Conservation (phyloP, 2,888 invertebrate genomes). For the Alcis repandata region DNA sequence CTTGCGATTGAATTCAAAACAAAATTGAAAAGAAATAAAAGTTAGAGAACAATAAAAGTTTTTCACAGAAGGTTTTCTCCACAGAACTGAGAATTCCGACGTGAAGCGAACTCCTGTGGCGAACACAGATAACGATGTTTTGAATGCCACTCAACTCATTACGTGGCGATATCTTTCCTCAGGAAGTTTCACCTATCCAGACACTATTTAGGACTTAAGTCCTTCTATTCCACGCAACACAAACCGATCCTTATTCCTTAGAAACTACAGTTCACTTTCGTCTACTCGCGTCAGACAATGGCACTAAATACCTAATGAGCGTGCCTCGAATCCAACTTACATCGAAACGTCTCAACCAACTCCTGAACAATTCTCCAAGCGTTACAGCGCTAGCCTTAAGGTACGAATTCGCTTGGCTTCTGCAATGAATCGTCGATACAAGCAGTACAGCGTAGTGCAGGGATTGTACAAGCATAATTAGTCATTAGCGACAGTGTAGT, state of each 20-base stretch:
- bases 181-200: constrained; percentile 68
- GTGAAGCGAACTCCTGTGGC: constrained; percentile 58
- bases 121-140: constrained; percentile 79
- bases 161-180: constrained; percentile 79
- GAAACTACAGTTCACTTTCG: constrained; percentile 39
- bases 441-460: constrained; percentile 65
- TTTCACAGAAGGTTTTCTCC: constrained; percentile 16
- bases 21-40: constrained; percentile 39
- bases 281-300: constrained; percentile 56
- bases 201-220: constrained; percentile 62
- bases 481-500: constrained; percentile 80
- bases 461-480: constrained; percentile 83
- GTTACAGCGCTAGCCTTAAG: constrained; percentile 49
- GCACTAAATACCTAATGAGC: constrained; percentile 82
- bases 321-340: constrained; percentile 59
- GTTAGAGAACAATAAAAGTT: constrained; percentile 9
- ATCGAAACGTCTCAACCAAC: constrained; percentile 66
- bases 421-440: constrained; percentile 52
- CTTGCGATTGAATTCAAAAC: constrained; percentile 23
- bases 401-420: constrained; percentile 53
- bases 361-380: constrained; percentile 26
- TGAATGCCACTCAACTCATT: constrained; percentile 83
- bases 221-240: constrained; percentile 23
- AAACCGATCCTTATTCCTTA: constrained; percentile 47
- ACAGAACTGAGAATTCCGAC: constrained; percentile 25